Evolutionary conservation across 2,888 invertebrate species (phyloP).

Genomic region (Elysia crispata): DNA sequence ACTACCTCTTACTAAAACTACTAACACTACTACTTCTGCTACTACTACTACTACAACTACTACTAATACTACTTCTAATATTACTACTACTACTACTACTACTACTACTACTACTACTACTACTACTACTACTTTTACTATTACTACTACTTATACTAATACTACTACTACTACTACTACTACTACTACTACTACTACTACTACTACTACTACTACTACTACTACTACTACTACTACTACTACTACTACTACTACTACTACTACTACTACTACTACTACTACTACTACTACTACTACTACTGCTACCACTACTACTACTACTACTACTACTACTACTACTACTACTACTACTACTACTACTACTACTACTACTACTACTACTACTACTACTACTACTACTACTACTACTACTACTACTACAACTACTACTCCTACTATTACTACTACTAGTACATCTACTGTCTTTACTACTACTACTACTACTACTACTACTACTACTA

Average conservation of each 20-base stretch:
- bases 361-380: slow-evolving; percentile 32
- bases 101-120: neutral
- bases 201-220: neutral
- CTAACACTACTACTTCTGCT: too few relatives aligned
- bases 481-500: slow-evolving; percentile 30
- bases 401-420: slow-evolving; percentile 12
- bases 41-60: too few relatives aligned
- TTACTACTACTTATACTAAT: too few relatives aligned
- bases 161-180: too few relatives aligned
- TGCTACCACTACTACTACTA: neutral
- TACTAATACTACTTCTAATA: too few relatives aligned
- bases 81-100: neutral
- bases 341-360: slow-evolving; percentile 34
- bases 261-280: neutral
- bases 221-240: neutral
- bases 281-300: neutral
- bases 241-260: neutral
- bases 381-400: slow-evolving; percentile 32
- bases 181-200: neutral
- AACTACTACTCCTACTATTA: too few relatives aligned
- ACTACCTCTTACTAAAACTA: too few relatives aligned
- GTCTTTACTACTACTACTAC: slow-evolving; percentile 29
- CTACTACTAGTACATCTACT: neutral
- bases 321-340: slow-evolving; percentile 20
- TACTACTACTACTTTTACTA: neutral